A percentile compares a stretch with the other conserved stretches of the same genome.
phyloP scores from a whole-genome alignment of 2,888 invertebrate genomes.

The Schizotus pectinicornis region DNA sequence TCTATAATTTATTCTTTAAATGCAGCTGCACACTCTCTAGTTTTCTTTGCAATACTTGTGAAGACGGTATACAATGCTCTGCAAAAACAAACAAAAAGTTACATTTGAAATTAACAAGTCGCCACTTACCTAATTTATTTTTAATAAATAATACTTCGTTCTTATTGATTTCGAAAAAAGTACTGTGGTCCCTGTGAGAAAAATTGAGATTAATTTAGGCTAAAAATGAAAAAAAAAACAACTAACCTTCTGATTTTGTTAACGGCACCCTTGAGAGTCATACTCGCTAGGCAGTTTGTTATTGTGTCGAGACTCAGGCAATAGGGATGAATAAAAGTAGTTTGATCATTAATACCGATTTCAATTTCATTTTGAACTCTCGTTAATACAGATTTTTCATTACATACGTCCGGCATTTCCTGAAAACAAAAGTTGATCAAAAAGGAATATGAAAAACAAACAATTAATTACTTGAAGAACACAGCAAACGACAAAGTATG shows the following conservation, averaged over 20 bases:
- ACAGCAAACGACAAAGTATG: conserved; percentile 62
- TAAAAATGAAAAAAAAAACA: neutral
- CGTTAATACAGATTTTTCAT: conserved; percentile 63
- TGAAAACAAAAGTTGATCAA: conserved; percentile 43
- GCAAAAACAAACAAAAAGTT: conserved; percentile 5
- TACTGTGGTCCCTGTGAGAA: conserved; percentile 34
- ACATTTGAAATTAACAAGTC: neutral
- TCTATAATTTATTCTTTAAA: conserved; percentile 24
- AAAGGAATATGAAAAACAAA: conserved; percentile 22
- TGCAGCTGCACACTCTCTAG: conserved; percentile 18
- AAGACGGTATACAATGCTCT: conserved; percentile 11
- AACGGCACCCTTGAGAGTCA: conserved; percentile 58
- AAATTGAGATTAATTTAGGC: conserved; percentile 5
- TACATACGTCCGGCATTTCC: conserved; percentile 45
- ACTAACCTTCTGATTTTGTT: conserved; percentile 50
- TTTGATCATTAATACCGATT: conserved; percentile 54
- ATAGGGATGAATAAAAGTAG: conserved; percentile 69
- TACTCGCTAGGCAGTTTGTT: conserved; percentile 64
- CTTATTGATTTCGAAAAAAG: conserved; percentile 37
- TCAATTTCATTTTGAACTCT: conserved; percentile 68
- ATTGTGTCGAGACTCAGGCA: conserved; percentile 74
- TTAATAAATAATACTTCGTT: conserved; percentile 36
- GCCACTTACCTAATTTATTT: conserved; percentile 47
- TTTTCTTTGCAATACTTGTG: conserved; percentile 5
- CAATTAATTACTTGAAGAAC: conserved; percentile 60